These are phyloP conservation scores for Bombus turneri DNA, from an alignment of 1,140 invertebrate genomes.

Conservation along the genomic window DNA sequence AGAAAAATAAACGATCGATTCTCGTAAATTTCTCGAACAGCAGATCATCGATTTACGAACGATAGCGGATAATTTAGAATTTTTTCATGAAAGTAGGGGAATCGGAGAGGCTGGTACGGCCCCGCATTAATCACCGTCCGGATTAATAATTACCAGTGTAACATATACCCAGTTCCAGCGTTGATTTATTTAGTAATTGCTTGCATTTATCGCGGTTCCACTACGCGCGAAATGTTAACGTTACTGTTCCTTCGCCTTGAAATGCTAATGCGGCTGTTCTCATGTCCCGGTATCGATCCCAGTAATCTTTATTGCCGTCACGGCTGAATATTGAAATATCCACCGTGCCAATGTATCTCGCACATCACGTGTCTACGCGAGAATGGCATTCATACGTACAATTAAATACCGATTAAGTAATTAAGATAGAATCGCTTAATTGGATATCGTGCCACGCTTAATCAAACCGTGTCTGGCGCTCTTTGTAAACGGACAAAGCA, in stretches of 20 bases:
- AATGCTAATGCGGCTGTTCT: constrained; percentile 64
- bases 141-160: constrained; percentile 58
- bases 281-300: constrained; percentile 60
- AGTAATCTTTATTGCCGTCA: constrained; percentile 62
- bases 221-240: constrained; percentile 57
- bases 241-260: constrained; percentile 57
- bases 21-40: not conserved
- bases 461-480: constrained; percentile 56
- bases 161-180: not conserved
- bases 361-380: constrained; percentile 51
- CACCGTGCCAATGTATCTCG: constrained; percentile 40
- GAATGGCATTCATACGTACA: constrained; percentile 58
- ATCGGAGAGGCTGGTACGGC: not conserved
- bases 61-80: not conserved
- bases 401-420: constrained; percentile 67
- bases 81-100: not conserved
- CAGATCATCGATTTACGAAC: no score
- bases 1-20: no score
- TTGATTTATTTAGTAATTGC: constrained; percentile 65
- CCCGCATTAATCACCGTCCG: constrained; percentile 30
- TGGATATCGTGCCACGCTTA: constrained; percentile 55
- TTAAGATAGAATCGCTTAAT: constrained; percentile 67
- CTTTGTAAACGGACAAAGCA: constrained; percentile 37
- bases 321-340: constrained; percentile 62
- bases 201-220: constrained; percentile 39